Conservation (phyloP, 2,797 vertebrate genomes). For the Cuculus canorus region DNA sequence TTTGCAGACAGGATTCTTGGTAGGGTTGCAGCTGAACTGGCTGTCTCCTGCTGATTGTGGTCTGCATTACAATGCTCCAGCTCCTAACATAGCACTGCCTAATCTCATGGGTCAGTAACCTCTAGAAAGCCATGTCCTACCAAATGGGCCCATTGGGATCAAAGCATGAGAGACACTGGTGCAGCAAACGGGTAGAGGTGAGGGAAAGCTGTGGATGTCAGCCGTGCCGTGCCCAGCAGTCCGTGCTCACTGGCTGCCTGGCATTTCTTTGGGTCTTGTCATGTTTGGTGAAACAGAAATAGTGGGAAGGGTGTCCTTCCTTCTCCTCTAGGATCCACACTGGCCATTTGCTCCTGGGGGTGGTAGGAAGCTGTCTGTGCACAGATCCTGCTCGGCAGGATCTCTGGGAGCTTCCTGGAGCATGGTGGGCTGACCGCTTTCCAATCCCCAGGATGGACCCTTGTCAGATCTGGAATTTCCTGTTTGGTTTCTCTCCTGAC, state of each 20-base stretch:
- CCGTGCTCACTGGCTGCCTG: accelerated
- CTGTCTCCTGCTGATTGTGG: not conserved
- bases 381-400: not conserved
- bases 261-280: accelerated
- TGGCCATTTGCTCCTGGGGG: accelerated
- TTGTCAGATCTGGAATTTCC: slow-evolving; percentile 63
- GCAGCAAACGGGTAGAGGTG: not conserved
- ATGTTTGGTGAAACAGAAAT: not conserved
- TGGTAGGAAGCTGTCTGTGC: accelerated
- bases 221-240: accelerated
- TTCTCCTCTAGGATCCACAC: not conserved
- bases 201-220: accelerated
- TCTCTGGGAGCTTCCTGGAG: not conserved
- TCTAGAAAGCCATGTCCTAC: not conserved
- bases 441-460: not conserved
- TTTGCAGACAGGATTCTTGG: not conserved
- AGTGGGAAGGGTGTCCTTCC: not conserved
- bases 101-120: not conserved
- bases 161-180: accelerated
- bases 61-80: not conserved
- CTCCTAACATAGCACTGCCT: not conserved
- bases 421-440: not conserved
- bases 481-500: slow-evolving; percentile 52
- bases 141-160: not conserved
- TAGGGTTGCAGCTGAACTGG: not conserved